Base-by-base conservation (phyloP, 2,797 vertebrate species). In the Manis javanica region DNA sequence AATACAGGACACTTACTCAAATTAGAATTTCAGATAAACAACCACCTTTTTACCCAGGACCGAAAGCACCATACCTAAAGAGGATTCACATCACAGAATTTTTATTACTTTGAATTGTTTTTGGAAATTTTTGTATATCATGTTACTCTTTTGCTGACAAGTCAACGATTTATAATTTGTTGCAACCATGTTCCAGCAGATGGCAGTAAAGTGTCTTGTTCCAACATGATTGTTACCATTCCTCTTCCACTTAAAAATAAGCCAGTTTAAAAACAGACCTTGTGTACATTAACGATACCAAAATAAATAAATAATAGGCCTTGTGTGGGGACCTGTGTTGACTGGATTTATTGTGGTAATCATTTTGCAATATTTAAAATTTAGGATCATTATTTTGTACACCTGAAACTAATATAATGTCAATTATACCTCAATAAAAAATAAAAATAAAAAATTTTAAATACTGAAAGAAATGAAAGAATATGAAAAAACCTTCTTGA, bases 161-260 rank as follows among this genome's bases (percentile, higher is more conserved):
- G 19, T 14, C 37, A 64, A 19, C 12, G 77, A 66, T 57, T 74
- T 68, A 53, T 53, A 77, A 59, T 37, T n/a, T 29, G 74, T 71
- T 74, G n/a, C 69, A 57, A 59, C 14, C 2, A 26, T 34, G 0
- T 55, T 84, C 96, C 96, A 96, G 90, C 63, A 96, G 94, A 79
- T 95, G 96, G 92, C 96, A 82, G 57, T 68, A 77, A 88, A 93
- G 87, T 29, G 15, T 42, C 82, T 87, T n/a, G 18, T 83, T 87
- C 77, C 51, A 15, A 51, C 19, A 49, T 13, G 3, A 11, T 49
- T 64, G 29, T 12, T n/a, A 4, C n/a, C 53, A 21, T 29, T 39
- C 46, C 7, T 9, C 69, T 77, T 86, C 31, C n/a, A 15, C 13
- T 31, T 31, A 59, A 57, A 5, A 61, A 78, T 11, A 59, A 69